Percentiles rank a stretch among this genome's conserved stretches.
These are phyloP conservation scores for Sylvia atricapilla DNA, from an alignment of 2,113 vertebrate genomes.

Conservation along the genomic window DNA sequence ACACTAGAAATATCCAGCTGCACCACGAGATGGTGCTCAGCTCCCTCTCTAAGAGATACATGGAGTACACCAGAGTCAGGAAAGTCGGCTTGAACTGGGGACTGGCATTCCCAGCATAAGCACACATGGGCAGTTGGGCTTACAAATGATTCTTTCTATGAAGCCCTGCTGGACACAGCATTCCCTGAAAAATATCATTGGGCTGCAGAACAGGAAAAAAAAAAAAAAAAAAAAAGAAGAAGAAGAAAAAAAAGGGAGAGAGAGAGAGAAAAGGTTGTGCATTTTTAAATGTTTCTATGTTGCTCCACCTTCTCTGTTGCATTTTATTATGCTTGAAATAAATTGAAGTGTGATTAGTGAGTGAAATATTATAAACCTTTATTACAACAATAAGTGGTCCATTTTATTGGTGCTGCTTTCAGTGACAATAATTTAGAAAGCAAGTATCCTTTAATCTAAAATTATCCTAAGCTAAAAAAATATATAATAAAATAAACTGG, in stretches of 20 bases:
- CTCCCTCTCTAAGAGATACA: not conserved
- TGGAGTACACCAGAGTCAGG: not conserved
- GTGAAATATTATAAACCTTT: not conserved
- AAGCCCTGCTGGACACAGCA: not conserved
- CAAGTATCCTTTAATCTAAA: not conserved
- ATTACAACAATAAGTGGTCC: not conserved
- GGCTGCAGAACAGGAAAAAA: not conserved
- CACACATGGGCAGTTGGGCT: not conserved
- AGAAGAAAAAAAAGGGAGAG: not conserved
- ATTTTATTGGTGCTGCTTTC: not conserved
- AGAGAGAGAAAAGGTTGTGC: no score
- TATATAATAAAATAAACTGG: not conserved
- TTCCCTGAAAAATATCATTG: not conserved
- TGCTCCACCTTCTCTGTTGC: not conserved
- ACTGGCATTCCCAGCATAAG: not conserved
- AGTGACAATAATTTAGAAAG: not conserved
- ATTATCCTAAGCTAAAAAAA: not conserved
- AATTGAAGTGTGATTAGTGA: not conserved
- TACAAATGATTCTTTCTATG: not conserved
- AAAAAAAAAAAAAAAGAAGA: not conserved
- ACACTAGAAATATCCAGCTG: not conserved
- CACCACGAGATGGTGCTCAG: slow-evolving; percentile 45
- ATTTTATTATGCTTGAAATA: not conserved
- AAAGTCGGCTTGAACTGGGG: not conserved
- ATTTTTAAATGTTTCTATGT: not conserved